phyloP scores from a whole-genome alignment of 2,888 invertebrate species.

The Rotaria magnacalcarata region DNA sequence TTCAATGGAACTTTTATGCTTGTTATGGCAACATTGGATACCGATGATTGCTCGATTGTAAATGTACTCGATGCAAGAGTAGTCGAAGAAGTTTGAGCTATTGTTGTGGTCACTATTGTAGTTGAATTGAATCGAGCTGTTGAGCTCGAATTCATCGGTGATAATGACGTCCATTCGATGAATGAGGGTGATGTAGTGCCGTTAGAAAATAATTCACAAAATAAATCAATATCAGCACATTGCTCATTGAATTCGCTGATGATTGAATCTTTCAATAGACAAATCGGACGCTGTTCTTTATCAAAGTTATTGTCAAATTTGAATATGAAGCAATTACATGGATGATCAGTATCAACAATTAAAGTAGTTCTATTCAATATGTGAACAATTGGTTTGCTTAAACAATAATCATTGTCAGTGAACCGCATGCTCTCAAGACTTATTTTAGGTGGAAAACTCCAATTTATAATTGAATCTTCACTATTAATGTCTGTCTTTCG shows the following conservation, averaged over 20 bases:
- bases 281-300: neutral
- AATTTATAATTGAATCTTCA: neutral
- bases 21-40: neutral
- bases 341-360: neutral
- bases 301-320: neutral
- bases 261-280: neutral
- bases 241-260: neutral
- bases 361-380: neutral
- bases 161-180: neutral
- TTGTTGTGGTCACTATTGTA: too few species aligned
- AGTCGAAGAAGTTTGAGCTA: too few species aligned
- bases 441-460: neutral
- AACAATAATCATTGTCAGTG: neutral
- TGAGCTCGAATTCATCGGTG: neutral
- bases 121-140: too few species aligned
- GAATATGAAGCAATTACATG: neutral
- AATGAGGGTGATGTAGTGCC: neutral
- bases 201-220: neutral
- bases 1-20: neutral
- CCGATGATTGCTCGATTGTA: neutral
- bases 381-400: neutral
- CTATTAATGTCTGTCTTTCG: neutral
- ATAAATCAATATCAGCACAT: neutral
- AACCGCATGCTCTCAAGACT: neutral
- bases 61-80: neutral